Evolutionary conservation across 2,113 vertebrate species (phyloP).

Genomic region (Bucco capensis): DNA sequence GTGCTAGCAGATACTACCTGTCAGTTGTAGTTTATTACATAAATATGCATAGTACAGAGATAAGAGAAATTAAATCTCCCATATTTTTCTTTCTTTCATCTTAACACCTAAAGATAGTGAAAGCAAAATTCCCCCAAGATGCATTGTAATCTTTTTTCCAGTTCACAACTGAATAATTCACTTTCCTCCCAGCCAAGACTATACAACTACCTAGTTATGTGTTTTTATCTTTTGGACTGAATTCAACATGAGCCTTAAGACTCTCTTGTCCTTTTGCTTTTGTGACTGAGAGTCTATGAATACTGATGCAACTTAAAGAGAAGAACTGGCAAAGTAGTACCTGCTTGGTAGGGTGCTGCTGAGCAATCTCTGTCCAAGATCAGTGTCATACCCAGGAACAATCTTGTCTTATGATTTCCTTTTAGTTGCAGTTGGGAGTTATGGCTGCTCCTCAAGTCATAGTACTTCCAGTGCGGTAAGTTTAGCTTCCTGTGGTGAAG

Average conservation of each 20-base stretch:
- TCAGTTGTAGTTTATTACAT: neutral
- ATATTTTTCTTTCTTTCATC: neutral
- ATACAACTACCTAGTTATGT: neutral
- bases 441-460: neutral
- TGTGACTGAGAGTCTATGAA: neutral
- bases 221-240: neutral
- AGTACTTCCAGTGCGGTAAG: neutral
- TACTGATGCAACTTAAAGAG: neutral
- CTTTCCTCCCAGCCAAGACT: neutral
- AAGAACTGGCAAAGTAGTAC: neutral
- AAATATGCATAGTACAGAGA: neutral
- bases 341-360: neutral
- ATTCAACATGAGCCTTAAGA: neutral
- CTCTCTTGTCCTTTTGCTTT: neutral
- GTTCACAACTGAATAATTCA: neutral
- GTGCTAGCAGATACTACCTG: neutral
- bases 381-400: neutral
- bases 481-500: neutral
- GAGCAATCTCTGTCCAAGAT: neutral
- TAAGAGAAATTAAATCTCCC: neutral
- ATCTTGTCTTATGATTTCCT: neutral
- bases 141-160: neutral
- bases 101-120: neutral
- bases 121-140: neutral
- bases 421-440: neutral